A percentile compares a stretch with the other conserved stretches of the same genome.
Conservation (phyloP, 2,113 vertebrate genomes). For the Ictidomys tridecemlineatus region DNA sequence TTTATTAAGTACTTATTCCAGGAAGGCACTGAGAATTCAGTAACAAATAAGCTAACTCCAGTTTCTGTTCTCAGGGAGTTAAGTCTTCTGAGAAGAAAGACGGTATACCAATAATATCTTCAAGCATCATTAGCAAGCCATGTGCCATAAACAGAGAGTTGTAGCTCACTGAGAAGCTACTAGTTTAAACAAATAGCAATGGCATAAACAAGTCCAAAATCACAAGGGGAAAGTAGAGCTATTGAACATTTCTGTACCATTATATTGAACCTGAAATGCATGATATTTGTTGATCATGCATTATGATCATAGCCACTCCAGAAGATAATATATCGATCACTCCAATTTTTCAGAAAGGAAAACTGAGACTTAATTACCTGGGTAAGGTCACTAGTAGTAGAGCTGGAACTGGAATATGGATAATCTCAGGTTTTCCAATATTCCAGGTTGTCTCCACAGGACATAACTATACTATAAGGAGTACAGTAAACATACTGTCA, state of each 20-base stretch:
- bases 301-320: not conserved
- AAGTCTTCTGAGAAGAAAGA: constrained; percentile 14
- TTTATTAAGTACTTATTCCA: not conserved
- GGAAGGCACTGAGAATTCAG: not conserved
- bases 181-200: not conserved
- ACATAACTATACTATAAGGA: not conserved
- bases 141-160: not conserved
- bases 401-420: not conserved
- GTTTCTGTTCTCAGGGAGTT: not conserved
- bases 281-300: not conserved
- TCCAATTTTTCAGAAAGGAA: not conserved
- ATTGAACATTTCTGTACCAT: not conserved
- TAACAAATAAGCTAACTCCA: not conserved
- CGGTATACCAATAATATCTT: not conserved
- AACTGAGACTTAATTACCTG: not conserved
- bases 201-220: not conserved
- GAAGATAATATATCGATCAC: not conserved
- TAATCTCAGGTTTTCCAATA: not conserved
- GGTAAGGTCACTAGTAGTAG: not conserved
- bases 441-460: not conserved
- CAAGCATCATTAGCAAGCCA: not conserved
- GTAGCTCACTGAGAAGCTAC: not conserved
- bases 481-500: no score
- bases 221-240: not conserved
- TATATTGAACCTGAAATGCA: not conserved